Evolutionary conservation across 2,113 vertebrate genomes (phyloP).

Genomic region (Miniopterus natalensis): DNA sequence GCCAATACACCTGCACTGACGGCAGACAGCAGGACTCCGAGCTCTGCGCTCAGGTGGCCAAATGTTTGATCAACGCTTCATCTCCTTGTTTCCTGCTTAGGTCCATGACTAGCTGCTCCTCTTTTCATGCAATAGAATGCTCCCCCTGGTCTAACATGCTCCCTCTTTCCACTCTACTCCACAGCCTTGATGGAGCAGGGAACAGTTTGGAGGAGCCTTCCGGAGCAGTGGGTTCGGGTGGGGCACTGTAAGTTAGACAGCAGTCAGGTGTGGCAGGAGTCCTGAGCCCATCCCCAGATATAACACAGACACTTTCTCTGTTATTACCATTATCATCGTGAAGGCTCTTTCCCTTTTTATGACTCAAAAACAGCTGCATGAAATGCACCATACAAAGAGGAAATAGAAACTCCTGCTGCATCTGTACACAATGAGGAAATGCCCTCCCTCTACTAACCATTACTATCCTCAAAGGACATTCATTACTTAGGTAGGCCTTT

Average conservation of each 20-base stretch:
- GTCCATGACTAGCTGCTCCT: not conserved
- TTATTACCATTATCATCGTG: not conserved
- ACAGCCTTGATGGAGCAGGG: not conserved
- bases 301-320: not conserved
- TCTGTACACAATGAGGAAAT: not conserved
- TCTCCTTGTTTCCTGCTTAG: not conserved
- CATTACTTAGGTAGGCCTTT: not conserved
- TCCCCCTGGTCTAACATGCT: rapidly evolving
- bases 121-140: not conserved
- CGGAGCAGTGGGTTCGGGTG: rapidly evolving
- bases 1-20: rapidly evolving
- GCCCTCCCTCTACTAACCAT: not conserved
- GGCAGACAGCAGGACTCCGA: not conserved
- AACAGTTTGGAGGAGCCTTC: not conserved
- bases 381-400: not conserved
- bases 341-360: not conserved
- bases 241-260: not conserved
- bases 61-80: too few species aligned
- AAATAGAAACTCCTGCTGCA: not conserved
- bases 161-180: not conserved
- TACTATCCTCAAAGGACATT: not conserved
- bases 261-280: not conserved
- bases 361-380: not conserved
- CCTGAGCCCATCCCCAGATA: not conserved
- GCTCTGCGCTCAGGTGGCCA: too few species aligned